phyloP scores from a whole-genome alignment of 2,797 vertebrate species.

The Lutjanus argentimaculatus region DNA sequence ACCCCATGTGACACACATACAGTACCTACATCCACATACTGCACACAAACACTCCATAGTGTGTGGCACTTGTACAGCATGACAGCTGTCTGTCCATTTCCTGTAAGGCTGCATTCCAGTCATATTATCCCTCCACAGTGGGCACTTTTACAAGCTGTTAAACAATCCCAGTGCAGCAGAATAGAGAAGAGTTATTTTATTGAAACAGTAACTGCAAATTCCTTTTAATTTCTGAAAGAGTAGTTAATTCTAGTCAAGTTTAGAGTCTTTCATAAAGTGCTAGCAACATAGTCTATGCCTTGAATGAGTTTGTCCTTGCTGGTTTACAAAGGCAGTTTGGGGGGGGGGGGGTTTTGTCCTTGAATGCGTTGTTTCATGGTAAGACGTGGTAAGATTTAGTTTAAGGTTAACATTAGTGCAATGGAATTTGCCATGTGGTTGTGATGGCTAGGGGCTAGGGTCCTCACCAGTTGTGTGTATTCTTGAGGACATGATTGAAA shows the following conservation, averaged over 20 bases:
- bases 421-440: too few relatives aligned
- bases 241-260: neutral
- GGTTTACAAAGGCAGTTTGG: too few relatives aligned
- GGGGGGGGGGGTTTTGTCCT: too few relatives aligned
- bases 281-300: neutral
- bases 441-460: too few relatives aligned
- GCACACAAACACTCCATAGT: neutral
- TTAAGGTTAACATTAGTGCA: too few relatives aligned
- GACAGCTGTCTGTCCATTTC: constrained; percentile 65
- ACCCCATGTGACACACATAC: constrained; percentile 17
- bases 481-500: too few relatives aligned
- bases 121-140: neutral
- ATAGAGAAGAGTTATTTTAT: neutral
- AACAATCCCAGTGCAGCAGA: neutral
- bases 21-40: neutral
- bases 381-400: too few relatives aligned
- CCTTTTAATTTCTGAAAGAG: neutral
- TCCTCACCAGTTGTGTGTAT: too few relatives aligned
- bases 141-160: constrained; percentile 11
- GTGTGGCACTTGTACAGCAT: constrained; percentile 14
- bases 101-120: constrained; percentile 58
- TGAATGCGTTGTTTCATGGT: too few relatives aligned
- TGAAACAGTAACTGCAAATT: neutral
- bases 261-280: neutral
- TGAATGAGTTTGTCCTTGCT: too few relatives aligned